Evolutionary conservation across 1,140 invertebrate species (phyloP), one percentile per base, ranked within the genome.

Genomic region (Rhizoglyphus robini): DNA sequence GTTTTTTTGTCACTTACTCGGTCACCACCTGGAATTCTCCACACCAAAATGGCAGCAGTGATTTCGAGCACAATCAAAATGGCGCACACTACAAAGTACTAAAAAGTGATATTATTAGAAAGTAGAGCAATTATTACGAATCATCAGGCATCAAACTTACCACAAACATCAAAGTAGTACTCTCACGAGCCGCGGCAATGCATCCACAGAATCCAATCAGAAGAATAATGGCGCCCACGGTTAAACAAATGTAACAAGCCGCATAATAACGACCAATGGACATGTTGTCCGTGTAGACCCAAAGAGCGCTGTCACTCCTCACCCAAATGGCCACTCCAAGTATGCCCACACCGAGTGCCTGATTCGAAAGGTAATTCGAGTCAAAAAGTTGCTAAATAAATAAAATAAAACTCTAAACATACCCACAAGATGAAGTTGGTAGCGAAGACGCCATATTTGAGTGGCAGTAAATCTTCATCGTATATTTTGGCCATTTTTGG

Each of bases 121-220:
- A 23, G 27, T 60, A 4, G 20, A 59, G 31, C 18, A 59, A n/a
- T 23, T 32, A 60, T 20, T 60, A 72, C n/a, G n/a, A n/a, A n/a
- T n/a, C n/a, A n/a, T n/a, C n/a, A n/a, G n/a, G n/a, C n/a, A n/a
- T n/a, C n/a, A n/a, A n/a, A n/a, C 71, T 69, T 62, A 73, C 72
- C 1, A 69, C 63, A 23, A 68, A 65, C 25, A 73, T 60, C 57
- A 73, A 65, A 34, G 67, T 70, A 13, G 70, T 71, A 48, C 70
- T 73, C 31, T 73, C 71, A 23, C 67, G 34, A 23, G 69, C 67
- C 23, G 72, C 69, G 2, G 70, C 70, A 18, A 71, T 60, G 49
- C 72, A 73, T 11, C 72, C 72, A 30, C 71, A 57, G 60, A 73
- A 73, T 0, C 63, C 66, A 18, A 72, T 68, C 3, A 73, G 66